Percentiles rank a stretch among this genome's conserved stretches.
Evolutionary conservation across 2,888 invertebrate genomes (phyloP).

Genomic region (Glyphotaelius pellucidus): DNA sequence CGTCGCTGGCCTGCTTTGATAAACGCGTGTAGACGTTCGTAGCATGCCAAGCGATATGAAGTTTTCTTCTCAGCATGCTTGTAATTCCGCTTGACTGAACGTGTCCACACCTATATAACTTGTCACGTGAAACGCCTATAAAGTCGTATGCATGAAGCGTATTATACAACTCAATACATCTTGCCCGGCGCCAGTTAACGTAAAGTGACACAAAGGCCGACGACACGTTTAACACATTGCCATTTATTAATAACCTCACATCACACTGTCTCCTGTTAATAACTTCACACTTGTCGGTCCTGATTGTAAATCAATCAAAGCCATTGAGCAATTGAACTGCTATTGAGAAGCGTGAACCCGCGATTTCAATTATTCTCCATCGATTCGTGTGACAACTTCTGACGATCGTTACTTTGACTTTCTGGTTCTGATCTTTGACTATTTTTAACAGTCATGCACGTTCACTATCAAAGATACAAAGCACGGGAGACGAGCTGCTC

Average conservation of each 20-base stretch:
- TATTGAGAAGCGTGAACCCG: slow-evolving; percentile 20
- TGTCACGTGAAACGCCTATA: not conserved
- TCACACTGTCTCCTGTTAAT: slow-evolving; percentile 9
- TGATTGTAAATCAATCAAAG: slow-evolving; percentile 25
- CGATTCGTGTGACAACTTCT: not conserved
- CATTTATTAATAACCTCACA: slow-evolving; percentile 30
- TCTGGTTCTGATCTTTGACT: not conserved
- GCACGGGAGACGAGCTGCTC: not conserved
- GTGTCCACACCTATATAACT: not conserved
- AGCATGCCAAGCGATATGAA: not conserved
- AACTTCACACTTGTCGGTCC: slow-evolving; percentile 18
- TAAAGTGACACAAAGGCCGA: slow-evolving; percentile 11
- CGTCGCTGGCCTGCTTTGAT: too few relatives aligned
- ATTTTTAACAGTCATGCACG: not conserved
- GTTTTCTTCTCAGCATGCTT: not conserved
- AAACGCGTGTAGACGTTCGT: too few relatives aligned
- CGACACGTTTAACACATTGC: slow-evolving; percentile 19
- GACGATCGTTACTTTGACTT: not conserved
- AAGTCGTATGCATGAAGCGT: not conserved
- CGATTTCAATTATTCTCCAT: slow-evolving; percentile 11
- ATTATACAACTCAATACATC: slow-evolving; percentile 7
- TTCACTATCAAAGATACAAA: not conserved
- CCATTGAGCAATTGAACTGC: slow-evolving; percentile 24
- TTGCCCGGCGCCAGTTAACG: slow-evolving; percentile 27
- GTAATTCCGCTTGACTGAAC: not conserved